phyloP scores from a whole-genome alignment of 2,888 invertebrate species.

The Polydrusus pterygomalis region DNA sequence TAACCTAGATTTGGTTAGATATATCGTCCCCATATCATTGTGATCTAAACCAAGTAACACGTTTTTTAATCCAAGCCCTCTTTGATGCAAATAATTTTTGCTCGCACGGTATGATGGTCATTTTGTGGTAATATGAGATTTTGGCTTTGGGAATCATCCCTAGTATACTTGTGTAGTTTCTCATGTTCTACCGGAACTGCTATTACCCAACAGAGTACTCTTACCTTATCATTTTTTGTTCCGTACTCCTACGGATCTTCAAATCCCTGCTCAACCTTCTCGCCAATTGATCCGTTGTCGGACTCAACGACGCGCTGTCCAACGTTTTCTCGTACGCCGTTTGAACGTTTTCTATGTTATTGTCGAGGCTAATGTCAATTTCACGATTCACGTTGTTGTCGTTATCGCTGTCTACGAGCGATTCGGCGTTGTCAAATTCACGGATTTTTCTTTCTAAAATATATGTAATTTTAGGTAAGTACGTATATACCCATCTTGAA shows the following conservation, averaged over 20 bases:
- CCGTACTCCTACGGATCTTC: conserved; percentile 82
- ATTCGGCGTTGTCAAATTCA: conserved; percentile 63
- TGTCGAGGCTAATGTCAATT: conserved; percentile 18
- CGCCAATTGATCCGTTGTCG: conserved; percentile 82
- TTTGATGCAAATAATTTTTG: too few species aligned
- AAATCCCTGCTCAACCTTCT: conserved; percentile 82
- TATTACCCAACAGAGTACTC: too few species aligned
- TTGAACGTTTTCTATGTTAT: conserved; percentile 77
- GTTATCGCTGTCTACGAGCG: conserved; percentile 55
- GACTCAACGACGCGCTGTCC: conserved; percentile 79
- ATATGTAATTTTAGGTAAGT: conserved; percentile 71
- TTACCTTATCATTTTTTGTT: conserved; percentile 78
- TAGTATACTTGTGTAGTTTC: too few species aligned
- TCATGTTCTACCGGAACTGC: too few species aligned
- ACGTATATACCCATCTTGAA: too few species aligned
- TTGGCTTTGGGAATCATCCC: too few species aligned
- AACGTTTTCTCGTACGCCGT: conserved; percentile 84
- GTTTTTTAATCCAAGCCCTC: too few species aligned
- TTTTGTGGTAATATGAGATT: too few species aligned
- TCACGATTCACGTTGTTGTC: conserved; percentile 69
- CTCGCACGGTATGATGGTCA: too few species aligned
- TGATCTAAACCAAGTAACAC: too few species aligned
- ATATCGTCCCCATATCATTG: too few species aligned
- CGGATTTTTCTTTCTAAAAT: conserved; percentile 66
- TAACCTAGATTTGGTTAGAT: too few species aligned